Percentiles rank a stretch among this genome's conserved stretches.
Conservation (phyloP, 2,797 vertebrate genomes). For the Argya squamiceps region DNA sequence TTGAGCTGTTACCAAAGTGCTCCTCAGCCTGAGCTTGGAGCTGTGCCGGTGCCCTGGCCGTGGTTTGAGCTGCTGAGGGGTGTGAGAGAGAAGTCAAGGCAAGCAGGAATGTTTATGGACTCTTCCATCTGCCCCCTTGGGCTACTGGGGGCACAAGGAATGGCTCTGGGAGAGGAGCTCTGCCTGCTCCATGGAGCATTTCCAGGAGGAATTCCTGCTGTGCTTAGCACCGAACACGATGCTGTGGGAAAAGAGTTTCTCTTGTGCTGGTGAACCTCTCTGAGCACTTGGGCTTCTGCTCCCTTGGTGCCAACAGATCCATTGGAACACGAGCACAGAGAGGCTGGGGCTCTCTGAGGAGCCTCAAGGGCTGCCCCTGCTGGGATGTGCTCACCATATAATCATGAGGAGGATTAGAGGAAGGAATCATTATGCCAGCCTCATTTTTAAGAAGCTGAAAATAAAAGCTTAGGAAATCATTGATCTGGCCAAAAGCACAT, state of each 20-base stretch:
- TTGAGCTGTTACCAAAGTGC: not conserved
- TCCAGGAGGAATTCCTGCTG: not conserved
- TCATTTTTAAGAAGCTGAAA: slow-evolving; percentile 30
- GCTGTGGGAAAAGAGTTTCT: not conserved
- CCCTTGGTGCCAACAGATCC: not conserved
- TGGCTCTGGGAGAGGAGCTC: not conserved
- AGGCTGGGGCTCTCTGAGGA: not conserved
- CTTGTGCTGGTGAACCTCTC: accelerated
- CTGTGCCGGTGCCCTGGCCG: accelerated
- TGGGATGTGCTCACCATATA: not conserved
- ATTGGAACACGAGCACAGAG: not conserved
- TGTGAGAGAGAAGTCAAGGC: not conserved
- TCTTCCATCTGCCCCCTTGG: not conserved
- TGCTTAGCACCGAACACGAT: accelerated
- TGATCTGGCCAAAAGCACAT: slow-evolving; percentile 8
- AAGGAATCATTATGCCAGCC: not conserved
- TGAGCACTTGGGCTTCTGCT: not conserved
- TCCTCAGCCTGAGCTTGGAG: not conserved
- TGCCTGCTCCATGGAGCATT: not conserved
- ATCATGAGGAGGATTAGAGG: not conserved
- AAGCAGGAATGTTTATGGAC: not conserved
- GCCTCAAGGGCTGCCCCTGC: not conserved
- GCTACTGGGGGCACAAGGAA: not conserved
- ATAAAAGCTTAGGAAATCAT: slow-evolving; percentile 21
- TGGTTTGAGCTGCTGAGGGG: not conserved